A percentile compares a stretch with the other conserved stretches of the same genome.
Evolutionary conservation across 2,113 vertebrate genomes (phyloP).

Genomic region (Anser cygnoides): DNA sequence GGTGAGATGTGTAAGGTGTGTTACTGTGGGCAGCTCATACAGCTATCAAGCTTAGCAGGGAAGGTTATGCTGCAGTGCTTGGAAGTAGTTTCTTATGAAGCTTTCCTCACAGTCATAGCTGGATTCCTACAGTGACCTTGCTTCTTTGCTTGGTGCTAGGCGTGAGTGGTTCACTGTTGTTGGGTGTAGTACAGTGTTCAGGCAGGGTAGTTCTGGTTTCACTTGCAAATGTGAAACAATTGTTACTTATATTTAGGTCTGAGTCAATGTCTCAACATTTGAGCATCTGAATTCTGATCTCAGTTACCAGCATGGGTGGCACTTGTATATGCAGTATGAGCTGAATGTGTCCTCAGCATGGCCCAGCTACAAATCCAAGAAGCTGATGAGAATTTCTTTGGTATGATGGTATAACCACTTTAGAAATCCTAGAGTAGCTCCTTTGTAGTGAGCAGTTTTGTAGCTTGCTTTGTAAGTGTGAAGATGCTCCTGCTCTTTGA

Average conservation of each 20-base stretch:
- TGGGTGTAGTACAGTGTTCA: background rate
- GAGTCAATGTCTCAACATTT: background rate
- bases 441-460: background rate
- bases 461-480: background rate
- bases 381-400: background rate
- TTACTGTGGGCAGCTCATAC: background rate
- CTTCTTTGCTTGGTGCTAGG: background rate
- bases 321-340: background rate
- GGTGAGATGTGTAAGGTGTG: accelerated
- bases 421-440: background rate
- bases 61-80: background rate
- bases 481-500: background rate
- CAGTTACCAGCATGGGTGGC: background rate
- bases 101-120: background rate
- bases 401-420: background rate
- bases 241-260: background rate
- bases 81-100: background rate
- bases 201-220: background rate
- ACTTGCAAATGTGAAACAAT: background rate
- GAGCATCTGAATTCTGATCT: background rate
- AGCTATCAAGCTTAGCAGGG: background rate
- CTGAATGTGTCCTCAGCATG: background rate
- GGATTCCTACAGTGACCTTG: background rate
- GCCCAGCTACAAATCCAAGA: background rate
- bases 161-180: background rate